Evolutionary conservation across 2,797 vertebrate genomes (phyloP).

Genomic region (Myiotriccus ornatus): DNA sequence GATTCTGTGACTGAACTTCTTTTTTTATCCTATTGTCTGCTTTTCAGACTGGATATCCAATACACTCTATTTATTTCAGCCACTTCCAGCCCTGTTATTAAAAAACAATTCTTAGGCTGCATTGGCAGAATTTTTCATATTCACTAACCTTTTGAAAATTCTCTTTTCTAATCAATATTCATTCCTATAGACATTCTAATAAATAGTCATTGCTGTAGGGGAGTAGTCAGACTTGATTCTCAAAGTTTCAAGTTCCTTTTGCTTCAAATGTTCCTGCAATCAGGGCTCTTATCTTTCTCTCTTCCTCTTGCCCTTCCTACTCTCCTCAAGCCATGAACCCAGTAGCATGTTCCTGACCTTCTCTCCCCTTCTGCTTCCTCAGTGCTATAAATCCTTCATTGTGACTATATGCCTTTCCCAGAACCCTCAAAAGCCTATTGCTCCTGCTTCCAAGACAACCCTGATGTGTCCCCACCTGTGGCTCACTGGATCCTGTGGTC

Average conservation of each 20-base stretch:
- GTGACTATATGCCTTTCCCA: neutral
- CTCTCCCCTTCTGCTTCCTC: neutral
- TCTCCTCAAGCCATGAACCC: neutral
- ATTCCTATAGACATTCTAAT: neutral
- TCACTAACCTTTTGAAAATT: neutral
- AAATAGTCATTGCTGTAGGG: neutral
- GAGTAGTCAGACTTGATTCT: neutral
- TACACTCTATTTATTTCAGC: neutral
- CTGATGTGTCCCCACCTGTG: accelerated
- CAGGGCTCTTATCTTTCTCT: neutral
- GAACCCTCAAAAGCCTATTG: neutral
- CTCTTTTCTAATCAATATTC: neutral
- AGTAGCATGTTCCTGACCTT: neutral
- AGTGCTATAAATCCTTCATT: neutral
- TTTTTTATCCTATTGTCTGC: neutral
- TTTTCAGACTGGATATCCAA: neutral
- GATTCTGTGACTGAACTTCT: neutral
- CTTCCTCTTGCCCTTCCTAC: neutral
- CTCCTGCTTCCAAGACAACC: neutral
- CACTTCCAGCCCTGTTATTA: neutral
- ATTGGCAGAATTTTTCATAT: neutral
- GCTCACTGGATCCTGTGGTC: neutral
- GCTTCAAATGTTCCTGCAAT: neutral
- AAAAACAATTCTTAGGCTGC: neutral
- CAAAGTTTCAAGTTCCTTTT: neutral